A percentile compares a stretch with the other conserved stretches of the same genome.
These are phyloP conservation scores for Dolichopus griseipennis DNA, from an alignment of 2,888 invertebrate species.

Conservation along the genomic window DNA sequence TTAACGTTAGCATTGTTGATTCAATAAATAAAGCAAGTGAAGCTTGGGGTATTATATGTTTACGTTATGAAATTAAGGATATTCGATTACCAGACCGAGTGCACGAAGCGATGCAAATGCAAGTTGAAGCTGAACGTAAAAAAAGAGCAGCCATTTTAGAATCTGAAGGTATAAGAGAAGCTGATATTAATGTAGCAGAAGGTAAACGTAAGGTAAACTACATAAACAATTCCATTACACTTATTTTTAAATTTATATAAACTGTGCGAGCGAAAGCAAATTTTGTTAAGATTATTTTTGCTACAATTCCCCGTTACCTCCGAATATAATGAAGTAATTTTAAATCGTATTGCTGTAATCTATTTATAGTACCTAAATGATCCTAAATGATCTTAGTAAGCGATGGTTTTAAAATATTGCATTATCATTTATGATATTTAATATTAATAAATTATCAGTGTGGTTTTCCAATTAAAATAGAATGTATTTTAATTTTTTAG, in stretches of 20 bases:
- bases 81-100: slow-evolving; percentile 64
- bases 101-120: slow-evolving; percentile 99
- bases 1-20: slow-evolving; percentile 91
- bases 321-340: too few relatives aligned
- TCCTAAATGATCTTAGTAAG: too few relatives aligned
- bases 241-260: too few relatives aligned
- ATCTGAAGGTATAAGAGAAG: slow-evolving; percentile 86
- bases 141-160: slow-evolving; percentile 95
- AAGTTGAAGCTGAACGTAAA: slow-evolving; percentile 95
- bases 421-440: too few relatives aligned
- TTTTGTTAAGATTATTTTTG: not conserved
- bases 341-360: too few relatives aligned
- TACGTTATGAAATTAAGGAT: slow-evolving; percentile 88
- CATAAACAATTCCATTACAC: too few relatives aligned
- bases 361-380: too few relatives aligned
- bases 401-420: too few relatives aligned
- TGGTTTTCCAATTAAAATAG: too few relatives aligned
- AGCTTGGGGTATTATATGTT: slow-evolving; percentile 95
- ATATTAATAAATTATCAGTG: too few relatives aligned
- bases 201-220: slow-evolving; percentile 66
- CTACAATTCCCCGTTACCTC: too few relatives aligned
- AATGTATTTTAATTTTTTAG: not conserved
- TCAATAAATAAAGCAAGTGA: slow-evolving; percentile 96
- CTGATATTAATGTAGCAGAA: slow-evolving; percentile 95
- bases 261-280: not conserved